Evolutionary conservation across 2,888 invertebrate genomes (phyloP).

Genomic region (Pandemis heparana): DNA sequence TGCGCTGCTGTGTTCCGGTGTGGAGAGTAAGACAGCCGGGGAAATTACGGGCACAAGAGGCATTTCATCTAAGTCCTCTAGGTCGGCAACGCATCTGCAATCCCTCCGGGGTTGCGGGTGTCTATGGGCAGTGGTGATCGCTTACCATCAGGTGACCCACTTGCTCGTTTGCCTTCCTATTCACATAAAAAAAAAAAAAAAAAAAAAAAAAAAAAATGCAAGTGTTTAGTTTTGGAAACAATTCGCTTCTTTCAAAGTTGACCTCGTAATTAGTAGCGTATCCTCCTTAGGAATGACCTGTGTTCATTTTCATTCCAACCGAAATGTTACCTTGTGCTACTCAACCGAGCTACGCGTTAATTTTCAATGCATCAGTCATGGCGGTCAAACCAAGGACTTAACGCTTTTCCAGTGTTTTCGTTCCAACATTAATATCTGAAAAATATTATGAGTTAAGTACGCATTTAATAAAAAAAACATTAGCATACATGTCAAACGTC

Average conservation of each 20-base stretch:
- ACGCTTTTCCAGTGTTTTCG: conserved; percentile 73
- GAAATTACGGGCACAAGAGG: too few species aligned
- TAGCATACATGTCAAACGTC: conserved; percentile 5
- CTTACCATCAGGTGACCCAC: too few species aligned
- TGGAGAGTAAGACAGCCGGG: too few species aligned
- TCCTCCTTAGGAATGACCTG: conserved; percentile 18
- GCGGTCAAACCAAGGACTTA: conserved; percentile 67
- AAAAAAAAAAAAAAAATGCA: too few species aligned
- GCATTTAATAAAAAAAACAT: conserved; percentile 14
- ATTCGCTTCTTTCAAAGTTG: neutral
- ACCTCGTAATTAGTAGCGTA: conserved; percentile 12
- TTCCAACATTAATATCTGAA: conserved; percentile 57
- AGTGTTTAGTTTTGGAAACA: neutral
- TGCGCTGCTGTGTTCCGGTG: too few species aligned
- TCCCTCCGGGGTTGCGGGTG: too few species aligned
- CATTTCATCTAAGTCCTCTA: too few species aligned
- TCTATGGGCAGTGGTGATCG: too few species aligned
- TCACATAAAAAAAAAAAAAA: too few species aligned
- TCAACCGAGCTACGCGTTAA: conserved; percentile 61
- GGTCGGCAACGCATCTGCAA: too few species aligned
- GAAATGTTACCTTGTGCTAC: conserved; percentile 58
- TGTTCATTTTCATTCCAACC: conserved; percentile 35
- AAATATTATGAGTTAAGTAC: conserved; percentile 58
- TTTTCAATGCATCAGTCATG: conserved; percentile 70
- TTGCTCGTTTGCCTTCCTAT: too few species aligned